These are phyloP conservation scores for Venusia cambrica DNA, from an alignment of 2,888 invertebrate species.

Conservation along the genomic window DNA sequence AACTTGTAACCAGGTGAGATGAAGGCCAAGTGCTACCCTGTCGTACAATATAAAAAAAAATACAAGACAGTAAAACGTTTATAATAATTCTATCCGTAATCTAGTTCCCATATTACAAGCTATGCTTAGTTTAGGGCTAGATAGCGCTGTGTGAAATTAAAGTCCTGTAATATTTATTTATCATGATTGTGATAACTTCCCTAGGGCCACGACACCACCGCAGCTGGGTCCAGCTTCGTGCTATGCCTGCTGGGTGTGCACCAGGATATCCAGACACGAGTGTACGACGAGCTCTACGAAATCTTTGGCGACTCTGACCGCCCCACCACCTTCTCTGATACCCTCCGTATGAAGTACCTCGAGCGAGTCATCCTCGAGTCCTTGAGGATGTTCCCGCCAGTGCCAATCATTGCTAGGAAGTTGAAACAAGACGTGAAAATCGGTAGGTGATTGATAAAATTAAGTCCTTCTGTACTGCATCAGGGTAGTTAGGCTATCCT, in stretches of 20 bases:
- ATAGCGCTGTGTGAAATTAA: too few relatives aligned
- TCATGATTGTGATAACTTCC: slow-evolving; percentile 89
- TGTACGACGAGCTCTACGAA: slow-evolving; percentile 86
- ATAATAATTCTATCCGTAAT: too few relatives aligned
- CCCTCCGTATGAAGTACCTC: slow-evolving; percentile 90
- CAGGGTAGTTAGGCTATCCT: too few relatives aligned
- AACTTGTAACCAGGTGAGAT: too few relatives aligned
- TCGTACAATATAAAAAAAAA: too few relatives aligned
- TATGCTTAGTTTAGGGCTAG: too few relatives aligned
- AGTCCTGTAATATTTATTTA: too few relatives aligned
- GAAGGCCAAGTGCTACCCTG: too few relatives aligned
- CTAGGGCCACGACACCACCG: slow-evolving; percentile 75
- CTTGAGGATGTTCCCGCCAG: slow-evolving; percentile 89
- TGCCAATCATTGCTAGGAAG: slow-evolving; percentile 88
- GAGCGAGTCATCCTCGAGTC: slow-evolving; percentile 90
- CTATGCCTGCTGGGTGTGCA: slow-evolving; percentile 90
- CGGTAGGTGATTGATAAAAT: too few relatives aligned
- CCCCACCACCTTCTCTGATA: slow-evolving; percentile 88
- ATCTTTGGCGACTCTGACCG: slow-evolving; percentile 90
- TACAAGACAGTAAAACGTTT: too few relatives aligned
- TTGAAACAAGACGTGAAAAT: slow-evolving; percentile 85
- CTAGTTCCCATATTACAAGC: too few relatives aligned
- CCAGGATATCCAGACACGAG: slow-evolving; percentile 88
- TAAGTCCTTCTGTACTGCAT: too few relatives aligned
- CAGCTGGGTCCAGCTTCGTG: slow-evolving; percentile 92